Evolutionary conservation across 2,888 invertebrate species (phyloP), one percentile per base, ranked within the genome.

Genomic region (Stictocephala bisonia): DNA sequence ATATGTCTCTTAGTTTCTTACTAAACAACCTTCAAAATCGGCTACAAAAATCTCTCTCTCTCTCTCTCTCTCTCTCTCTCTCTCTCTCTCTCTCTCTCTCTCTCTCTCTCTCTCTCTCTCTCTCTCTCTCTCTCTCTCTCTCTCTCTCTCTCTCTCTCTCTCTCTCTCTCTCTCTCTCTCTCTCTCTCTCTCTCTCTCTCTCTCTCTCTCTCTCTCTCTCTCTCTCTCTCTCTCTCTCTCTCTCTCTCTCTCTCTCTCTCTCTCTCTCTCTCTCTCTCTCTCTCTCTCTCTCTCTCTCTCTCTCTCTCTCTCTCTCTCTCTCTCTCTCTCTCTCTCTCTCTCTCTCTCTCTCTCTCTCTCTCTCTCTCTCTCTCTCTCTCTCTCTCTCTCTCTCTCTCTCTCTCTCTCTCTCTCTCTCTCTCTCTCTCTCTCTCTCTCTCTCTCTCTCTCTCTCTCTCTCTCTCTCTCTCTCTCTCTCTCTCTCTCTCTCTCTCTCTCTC

Each of bases 281-380:
- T 35, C 64, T 31, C 64, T 64, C 64, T 64, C 64, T 64, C 64
- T 64, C 64, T 64, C 64, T 64, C 64, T 31, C 31, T 64, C 40
- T 64, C 40, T 15, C 64, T 64, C 15, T 58, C 58, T 58, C 29
- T n/a, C 58, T 27, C 29, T 58, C 2, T 27, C 29, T 27, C 58
- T 58, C 58, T 58, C 58, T 58, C 58, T 58, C 58, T 58, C 58
- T 58, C 58, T 58, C 27, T 58, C 27, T 26, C 58, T 58, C 58
- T 58, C 58, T 58, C 27, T 58, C 58, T 29, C 58, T 58, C 58
- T 58, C 58, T 27, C 29, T 27, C 29, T 29, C 29, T 29, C 29
- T n/a, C 29, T 29, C 29, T 29, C 29, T 29, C 29, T n/a, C 29
- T 29, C 29, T 29, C 29, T 29, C 29, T 29, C 29, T 29, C 29